phyloP scores from a whole-genome alignment of 2,797 vertebrate species.

The Podargus strigoides region DNA sequence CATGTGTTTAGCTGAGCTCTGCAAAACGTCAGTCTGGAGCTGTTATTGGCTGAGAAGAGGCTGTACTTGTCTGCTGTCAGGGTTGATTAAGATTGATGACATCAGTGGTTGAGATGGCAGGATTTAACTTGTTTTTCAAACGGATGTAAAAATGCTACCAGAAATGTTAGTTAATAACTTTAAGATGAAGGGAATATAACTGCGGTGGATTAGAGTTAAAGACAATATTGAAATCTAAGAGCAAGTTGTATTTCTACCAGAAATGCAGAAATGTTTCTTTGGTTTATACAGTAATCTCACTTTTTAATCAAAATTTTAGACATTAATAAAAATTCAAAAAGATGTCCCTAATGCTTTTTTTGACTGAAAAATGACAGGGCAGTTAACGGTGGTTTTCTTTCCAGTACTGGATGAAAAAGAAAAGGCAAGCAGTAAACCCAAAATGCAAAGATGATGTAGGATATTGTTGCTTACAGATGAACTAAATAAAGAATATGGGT shows the following conservation, averaged over 20 bases:
- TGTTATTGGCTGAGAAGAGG: background rate
- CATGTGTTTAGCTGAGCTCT: background rate
- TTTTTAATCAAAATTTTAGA: background rate
- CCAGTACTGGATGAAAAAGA: background rate
- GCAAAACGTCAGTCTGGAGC: background rate
- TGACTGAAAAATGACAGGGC: background rate
- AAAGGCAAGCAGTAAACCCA: background rate
- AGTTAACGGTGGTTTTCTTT: background rate
- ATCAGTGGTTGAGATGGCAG: background rate
- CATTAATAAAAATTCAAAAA: background rate
- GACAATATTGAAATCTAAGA: background rate
- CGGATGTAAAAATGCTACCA: background rate
- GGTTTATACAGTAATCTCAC: background rate
- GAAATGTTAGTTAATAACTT: background rate
- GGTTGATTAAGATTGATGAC: background rate
- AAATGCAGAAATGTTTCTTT: background rate
- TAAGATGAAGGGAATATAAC: background rate
- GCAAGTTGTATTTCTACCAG: background rate
- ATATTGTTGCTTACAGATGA: background rate
- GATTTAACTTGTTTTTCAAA: background rate
- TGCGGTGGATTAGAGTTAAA: background rate
- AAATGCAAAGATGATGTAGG: background rate
- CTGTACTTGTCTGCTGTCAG: background rate
- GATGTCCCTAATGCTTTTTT: background rate
- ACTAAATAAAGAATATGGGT: background rate